Evolutionary conservation across 2,888 invertebrate genomes (phyloP).

Genomic region (Himalopsyche tibetana): DNA sequence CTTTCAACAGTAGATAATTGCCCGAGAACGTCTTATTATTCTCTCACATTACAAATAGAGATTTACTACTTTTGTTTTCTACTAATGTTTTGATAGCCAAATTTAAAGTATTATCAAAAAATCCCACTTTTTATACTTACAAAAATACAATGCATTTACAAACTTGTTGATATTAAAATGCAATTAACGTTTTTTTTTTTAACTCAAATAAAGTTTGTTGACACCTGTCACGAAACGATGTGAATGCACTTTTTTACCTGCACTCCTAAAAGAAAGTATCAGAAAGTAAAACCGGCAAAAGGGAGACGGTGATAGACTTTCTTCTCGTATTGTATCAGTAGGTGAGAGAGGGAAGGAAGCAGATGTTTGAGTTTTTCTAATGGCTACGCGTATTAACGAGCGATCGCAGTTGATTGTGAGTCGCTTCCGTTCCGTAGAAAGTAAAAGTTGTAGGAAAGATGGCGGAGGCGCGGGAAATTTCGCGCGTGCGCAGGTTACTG

Average conservation of each 20-base stretch:
- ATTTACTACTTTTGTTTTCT: no score
- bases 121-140: no score
- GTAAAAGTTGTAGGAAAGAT: slow-evolving; percentile 43
- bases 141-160: neutral
- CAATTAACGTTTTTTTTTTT: neutral
- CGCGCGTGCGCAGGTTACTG: slow-evolving; percentile 35
- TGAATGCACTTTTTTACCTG: slow-evolving; percentile 42
- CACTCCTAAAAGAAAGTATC: slow-evolving; percentile 35
- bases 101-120: no score
- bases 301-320: slow-evolving; percentile 32
- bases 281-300: slow-evolving; percentile 14
- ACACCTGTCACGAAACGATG: slow-evolving; percentile 22
- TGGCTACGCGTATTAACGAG: slow-evolving; percentile 36
- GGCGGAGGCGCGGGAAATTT: slow-evolving; percentile 39
- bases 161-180: neutral
- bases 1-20: no score
- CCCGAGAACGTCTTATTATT: no score
- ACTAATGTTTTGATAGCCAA: no score
- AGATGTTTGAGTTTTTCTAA: slow-evolving; percentile 39
- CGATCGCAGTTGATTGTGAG: slow-evolving; percentile 38
- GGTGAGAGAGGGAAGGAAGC: slow-evolving; percentile 35
- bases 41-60: no score
- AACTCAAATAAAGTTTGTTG: neutral
- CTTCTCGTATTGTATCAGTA: slow-evolving; percentile 8
- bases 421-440: slow-evolving; percentile 36